A percentile compares a stretch with the other conserved stretches of the same genome.
These are phyloP conservation scores for Drosophila prosaltans DNA, from an alignment of 1,140 invertebrate species.

Conservation along the genomic window DNA sequence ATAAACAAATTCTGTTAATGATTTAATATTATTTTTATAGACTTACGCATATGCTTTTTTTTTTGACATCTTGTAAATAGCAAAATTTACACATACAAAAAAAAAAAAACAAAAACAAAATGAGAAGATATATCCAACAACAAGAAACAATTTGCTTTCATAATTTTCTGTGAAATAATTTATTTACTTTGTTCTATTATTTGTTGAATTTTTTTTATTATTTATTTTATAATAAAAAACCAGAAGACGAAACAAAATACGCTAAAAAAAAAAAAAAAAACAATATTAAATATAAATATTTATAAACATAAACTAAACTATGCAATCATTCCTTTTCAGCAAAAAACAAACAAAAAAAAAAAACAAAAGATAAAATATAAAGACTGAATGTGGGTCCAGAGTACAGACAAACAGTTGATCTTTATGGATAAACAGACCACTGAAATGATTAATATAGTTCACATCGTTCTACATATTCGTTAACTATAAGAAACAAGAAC, in stretches of 20 bases:
- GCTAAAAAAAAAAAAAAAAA: background rate
- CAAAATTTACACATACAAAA: slow-evolving; percentile 29
- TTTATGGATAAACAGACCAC: slow-evolving; percentile 1
- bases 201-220: slow-evolving; percentile 67
- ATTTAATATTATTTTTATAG: slow-evolving; percentile 34
- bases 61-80: slow-evolving; percentile 39
- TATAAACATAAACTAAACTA: background rate
- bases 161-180: slow-evolving; percentile 56
- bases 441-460: background rate
- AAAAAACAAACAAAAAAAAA: slow-evolving; percentile 25
- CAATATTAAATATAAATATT: background rate
- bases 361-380: slow-evolving; percentile 14
- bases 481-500: no score
- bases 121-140: background rate
- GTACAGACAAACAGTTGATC: slow-evolving; percentile 27
- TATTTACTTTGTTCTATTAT: slow-evolving; percentile 72
- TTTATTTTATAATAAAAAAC: slow-evolving; percentile 64
- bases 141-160: slow-evolving; percentile 31
- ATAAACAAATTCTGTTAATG: slow-evolving; percentile 52
- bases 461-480: background rate
- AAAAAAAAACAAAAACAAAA: background rate
- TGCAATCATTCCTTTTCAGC: slow-evolving; percentile 46
- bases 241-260: slow-evolving; percentile 19
- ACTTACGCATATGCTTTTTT: slow-evolving; percentile 31
- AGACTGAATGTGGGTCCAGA: slow-evolving; percentile 51